These are phyloP conservation scores for Harpalus rufipes DNA, from an alignment of 2,888 invertebrate species.

Conservation along the genomic window DNA sequence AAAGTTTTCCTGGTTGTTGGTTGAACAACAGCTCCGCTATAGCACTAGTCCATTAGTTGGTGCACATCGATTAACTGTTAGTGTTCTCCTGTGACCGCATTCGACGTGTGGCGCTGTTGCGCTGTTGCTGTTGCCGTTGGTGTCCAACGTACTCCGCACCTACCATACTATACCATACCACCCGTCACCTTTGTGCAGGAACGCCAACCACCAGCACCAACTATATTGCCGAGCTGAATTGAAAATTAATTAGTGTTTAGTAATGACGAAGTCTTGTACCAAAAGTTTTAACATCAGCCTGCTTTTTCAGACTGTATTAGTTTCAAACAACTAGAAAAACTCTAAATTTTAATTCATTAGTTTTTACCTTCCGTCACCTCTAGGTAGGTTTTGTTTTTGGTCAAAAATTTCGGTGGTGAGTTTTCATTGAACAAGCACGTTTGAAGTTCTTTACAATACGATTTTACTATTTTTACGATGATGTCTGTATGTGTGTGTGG, in stretches of 20 bases:
- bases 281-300: background rate
- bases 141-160: too few species aligned
- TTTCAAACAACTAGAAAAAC: too few species aligned
- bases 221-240: background rate
- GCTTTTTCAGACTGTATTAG: too few species aligned
- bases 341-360: too few species aligned
- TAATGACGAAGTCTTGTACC: background rate
- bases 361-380: too few species aligned
- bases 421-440: too few species aligned
- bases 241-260: constrained; percentile 6
- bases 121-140: background rate
- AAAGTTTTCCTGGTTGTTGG: constrained; percentile 53
- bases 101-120: constrained; percentile 25
- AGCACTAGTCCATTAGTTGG: constrained; percentile 44
- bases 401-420: too few species aligned
- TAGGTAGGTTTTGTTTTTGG: too few species aligned
- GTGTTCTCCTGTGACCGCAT: constrained; percentile 51
- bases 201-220: too few species aligned
- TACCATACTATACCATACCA: background rate
- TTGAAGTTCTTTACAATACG: too few species aligned
- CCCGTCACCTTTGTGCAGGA: constrained; percentile 20
- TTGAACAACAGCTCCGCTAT: constrained; percentile 32
- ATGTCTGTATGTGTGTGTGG: too few species aligned
- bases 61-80: constrained; percentile 59
- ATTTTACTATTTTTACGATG: too few species aligned